phyloP scores from a whole-genome alignment of 1,140 invertebrate species.

The Drosophila nikananu region DNA sequence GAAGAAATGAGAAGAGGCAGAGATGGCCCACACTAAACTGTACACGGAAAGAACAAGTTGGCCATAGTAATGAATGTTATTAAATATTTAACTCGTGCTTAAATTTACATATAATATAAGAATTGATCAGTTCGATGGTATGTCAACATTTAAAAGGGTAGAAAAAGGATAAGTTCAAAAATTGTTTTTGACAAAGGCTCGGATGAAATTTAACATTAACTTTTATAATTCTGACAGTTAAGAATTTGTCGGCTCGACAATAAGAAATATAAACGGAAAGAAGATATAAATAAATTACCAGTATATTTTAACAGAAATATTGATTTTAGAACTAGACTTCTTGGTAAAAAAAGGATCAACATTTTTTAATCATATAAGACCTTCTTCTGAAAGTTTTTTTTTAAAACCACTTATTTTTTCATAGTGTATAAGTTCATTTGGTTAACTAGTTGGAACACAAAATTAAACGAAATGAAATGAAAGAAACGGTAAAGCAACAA shows the following conservation, averaged over 20 bases:
- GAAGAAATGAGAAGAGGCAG: constrained; percentile 39
- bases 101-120: background rate
- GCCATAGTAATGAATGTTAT: background rate
- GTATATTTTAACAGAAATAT: too few relatives aligned
- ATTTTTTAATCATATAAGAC: background rate
- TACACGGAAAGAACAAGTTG: constrained; percentile 1
- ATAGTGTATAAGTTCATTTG: constrained; percentile 52
- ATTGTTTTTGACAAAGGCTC: too few relatives aligned
- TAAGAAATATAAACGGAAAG: too few relatives aligned
- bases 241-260: too few relatives aligned
- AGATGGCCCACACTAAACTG: constrained; percentile 33
- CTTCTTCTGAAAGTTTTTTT: background rate
- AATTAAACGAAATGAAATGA: constrained; percentile 40
- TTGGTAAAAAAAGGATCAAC: too few relatives aligned
- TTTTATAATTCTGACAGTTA: too few relatives aligned
- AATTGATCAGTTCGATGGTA: too few relatives aligned
- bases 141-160: too few relatives aligned
- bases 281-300: too few relatives aligned
- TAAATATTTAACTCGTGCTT: background rate
- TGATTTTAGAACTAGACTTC: too few relatives aligned
- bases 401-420: background rate
- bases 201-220: too few relatives aligned
- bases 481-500: constrained; percentile 77
- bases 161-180: too few relatives aligned
- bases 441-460: constrained; percentile 60